phyloP scores from a whole-genome alignment of 2,797 vertebrate species.

The Gallinago stenura region DNA sequence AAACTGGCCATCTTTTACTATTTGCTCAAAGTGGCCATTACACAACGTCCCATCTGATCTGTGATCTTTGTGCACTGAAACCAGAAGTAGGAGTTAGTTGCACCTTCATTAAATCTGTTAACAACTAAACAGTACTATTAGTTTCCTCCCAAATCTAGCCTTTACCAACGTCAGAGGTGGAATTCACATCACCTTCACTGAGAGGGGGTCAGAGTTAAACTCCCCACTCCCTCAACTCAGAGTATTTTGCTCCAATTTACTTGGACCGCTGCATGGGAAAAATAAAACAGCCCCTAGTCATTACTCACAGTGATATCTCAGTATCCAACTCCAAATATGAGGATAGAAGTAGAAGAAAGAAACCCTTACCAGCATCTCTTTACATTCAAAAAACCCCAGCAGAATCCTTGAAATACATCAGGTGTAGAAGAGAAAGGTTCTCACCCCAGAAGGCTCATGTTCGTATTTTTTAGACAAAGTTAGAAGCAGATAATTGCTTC shows the following conservation, averaged over 20 bases:
- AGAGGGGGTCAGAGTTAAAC: not conserved
- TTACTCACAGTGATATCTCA: not conserved
- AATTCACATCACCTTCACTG: not conserved
- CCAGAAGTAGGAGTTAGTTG: not conserved
- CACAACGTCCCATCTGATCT: not conserved
- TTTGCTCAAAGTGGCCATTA: not conserved
- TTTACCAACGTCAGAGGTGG: not conserved
- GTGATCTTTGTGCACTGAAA: not conserved
- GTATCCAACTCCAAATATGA: not conserved
- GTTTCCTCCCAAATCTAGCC: not conserved
- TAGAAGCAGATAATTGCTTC: not conserved
- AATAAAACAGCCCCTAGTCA: not conserved
- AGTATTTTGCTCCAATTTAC: not conserved
- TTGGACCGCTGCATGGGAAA: not conserved
- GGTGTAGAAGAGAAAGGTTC: not conserved
- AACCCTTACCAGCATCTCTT: not conserved
- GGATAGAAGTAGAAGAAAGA: not conserved
- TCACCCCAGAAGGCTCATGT: not conserved
- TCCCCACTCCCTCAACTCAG: not conserved
- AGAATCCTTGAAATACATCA: not conserved
- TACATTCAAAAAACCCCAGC: not conserved
- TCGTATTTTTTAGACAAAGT: not conserved
- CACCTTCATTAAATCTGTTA: not conserved
- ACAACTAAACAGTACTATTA: not conserved
- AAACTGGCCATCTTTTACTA: not conserved